Base-by-base conservation (phyloP, 2,888 invertebrate species). In the Tanaodytes sp. region DNA sequence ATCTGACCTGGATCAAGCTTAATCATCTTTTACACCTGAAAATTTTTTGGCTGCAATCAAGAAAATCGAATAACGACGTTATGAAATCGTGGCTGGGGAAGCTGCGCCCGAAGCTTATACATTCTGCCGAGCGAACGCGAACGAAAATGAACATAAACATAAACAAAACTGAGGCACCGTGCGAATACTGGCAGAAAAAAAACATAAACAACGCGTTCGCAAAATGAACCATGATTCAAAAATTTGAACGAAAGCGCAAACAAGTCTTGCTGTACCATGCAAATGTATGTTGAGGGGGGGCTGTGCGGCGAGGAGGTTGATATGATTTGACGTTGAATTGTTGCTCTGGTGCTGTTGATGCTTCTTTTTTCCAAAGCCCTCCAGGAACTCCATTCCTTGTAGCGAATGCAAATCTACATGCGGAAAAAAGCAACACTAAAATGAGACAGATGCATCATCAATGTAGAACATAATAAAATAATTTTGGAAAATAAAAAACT, bases 341-440 rank as follows among this genome's bases (percentile, higher is more conserved):
- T 79, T 80, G 61, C 72, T 71, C 62, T 78, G 78, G 39, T 76
- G 76, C 70, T 80, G 77, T 46, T 77, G 75, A 27, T 77, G 73
- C 75, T 84, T 84, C 77, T 82, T 85, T 79, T 85, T 84, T 23
- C 84, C 84, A 65, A 84, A 84, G 46, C 84, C 84, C 72, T 84
- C 84, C 77, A 84, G 79, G 77, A 84, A 84, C 80, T 84, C 84
- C 84, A 84, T 84, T 72, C 84, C 84, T 84, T 84, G 84, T 69
- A 80, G 79, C 71, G 83, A 77, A 75, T 83, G 80, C 75, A 82
- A 75, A 72, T 84, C 84, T 84, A 75, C 54, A 62, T 73, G 65
- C 66, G 75, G 23, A 67, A 74, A 67, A 67, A 71, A 18, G 57
- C 65, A 66, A 74, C 67, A 48, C 72, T 70, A 76, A 74, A 65